phyloP scores from a whole-genome alignment of 2,888 invertebrate species.

The Eupithecia vulgata region DNA sequence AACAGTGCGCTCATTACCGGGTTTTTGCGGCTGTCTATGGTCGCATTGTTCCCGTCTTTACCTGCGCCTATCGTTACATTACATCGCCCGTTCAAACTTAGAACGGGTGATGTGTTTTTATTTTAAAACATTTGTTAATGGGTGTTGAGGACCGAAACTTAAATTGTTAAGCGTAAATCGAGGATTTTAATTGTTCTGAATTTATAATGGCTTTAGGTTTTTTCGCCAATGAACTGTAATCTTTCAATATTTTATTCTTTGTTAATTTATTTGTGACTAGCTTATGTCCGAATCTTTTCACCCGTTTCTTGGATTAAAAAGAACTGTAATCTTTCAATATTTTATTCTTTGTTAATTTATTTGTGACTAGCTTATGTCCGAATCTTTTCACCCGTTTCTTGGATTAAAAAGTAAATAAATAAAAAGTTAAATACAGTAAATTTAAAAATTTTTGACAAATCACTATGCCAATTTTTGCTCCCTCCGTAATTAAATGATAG shows the following conservation, averaged over 20 bases:
- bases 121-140: constrained; percentile 37
- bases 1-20: constrained; percentile 80
- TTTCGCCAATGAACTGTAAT: not conserved
- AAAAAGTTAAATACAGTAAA: too few species aligned
- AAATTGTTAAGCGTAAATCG: constrained; percentile 2
- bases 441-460: too few species aligned
- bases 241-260: not conserved
- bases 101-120: constrained; percentile 44
- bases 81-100: constrained; percentile 52
- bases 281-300: too few species aligned
- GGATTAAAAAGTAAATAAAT: too few species aligned
- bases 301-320: too few species aligned
- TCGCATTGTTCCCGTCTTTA: constrained; percentile 73
- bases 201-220: not conserved
- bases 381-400: too few species aligned
- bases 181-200: not conserved
- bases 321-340: too few species aligned
- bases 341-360: too few species aligned
- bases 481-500: too few species aligned
- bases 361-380: too few species aligned
- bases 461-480: too few species aligned
- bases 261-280: not conserved
- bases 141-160: constrained; percentile 17
- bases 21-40: constrained; percentile 65
- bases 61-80: constrained; percentile 71